Conservation (phyloP, 2,888 invertebrate species). For the Oscheius myriophilus region DNA sequence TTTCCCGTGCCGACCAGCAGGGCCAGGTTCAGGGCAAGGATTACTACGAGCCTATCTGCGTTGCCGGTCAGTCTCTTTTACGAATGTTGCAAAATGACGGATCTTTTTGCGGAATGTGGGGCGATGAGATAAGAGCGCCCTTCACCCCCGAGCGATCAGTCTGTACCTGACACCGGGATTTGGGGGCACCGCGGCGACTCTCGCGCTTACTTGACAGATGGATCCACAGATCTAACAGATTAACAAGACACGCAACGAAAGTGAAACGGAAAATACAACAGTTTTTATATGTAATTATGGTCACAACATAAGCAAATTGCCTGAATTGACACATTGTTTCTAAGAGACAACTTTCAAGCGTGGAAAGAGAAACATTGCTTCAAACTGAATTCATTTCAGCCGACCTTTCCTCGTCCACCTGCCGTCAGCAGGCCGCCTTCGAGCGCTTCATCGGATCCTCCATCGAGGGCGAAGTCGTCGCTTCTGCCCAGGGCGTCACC, state of each 20-base stretch:
- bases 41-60: slow-evolving; percentile 71
- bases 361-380: background rate
- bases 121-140: slow-evolving; percentile 30
- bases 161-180: too few relatives aligned
- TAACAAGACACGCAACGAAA: too few relatives aligned
- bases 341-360: too few relatives aligned
- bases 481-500: slow-evolving; percentile 70
- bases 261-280: too few relatives aligned
- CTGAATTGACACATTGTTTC: background rate
- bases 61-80: slow-evolving; percentile 60
- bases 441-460: slow-evolving; percentile 69
- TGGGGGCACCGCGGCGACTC: too few relatives aligned
- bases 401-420: slow-evolving; percentile 70
- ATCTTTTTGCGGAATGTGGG: slow-evolving; percentile 19
- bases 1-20: slow-evolving; percentile 70
- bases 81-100: background rate
- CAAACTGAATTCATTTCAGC: slow-evolving; percentile 51
- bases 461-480: slow-evolving; percentile 69
- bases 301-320: too few relatives aligned
- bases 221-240: too few relatives aligned
- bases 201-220: too few relatives aligned
- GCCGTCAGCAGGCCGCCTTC: slow-evolving; percentile 71
- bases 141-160: slow-evolving; percentile 16
- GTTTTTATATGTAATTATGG: too few relatives aligned
- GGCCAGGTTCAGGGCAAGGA: slow-evolving; percentile 69